phyloP scores from a whole-genome alignment of 1,140 invertebrate genomes.

The Diorhabda elongata region DNA sequence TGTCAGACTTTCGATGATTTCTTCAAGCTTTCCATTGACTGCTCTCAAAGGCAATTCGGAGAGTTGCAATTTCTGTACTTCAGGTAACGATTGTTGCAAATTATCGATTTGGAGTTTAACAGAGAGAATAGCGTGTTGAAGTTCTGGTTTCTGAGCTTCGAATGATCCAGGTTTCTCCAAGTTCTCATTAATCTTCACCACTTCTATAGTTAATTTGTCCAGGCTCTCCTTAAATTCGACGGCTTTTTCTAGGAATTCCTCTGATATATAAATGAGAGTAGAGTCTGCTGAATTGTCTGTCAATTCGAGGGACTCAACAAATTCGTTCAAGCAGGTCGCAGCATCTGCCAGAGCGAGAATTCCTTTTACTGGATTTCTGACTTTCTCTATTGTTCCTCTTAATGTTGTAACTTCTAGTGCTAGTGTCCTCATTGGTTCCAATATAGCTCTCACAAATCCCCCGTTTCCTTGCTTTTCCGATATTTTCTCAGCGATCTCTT shows the following conservation, averaged over 20 bases:
- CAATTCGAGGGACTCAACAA: neutral
- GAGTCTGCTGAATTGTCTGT: neutral
- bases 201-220: slow-evolving; percentile 16
- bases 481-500: neutral
- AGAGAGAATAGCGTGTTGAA: slow-evolving; percentile 15
- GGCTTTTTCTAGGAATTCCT: slow-evolving; percentile 11
- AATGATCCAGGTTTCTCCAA: slow-evolving; percentile 12
- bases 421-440: neutral
- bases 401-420: slow-evolving; percentile 3
- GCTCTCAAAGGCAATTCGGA: slow-evolving; percentile 21
- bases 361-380: neutral
- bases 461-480: neutral
- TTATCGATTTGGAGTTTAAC: slow-evolving; percentile 25
- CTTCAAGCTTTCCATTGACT: slow-evolving; percentile 6
- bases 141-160: slow-evolving; percentile 10
- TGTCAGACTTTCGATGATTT: neutral
- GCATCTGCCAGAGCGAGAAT: neutral
- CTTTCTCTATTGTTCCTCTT: neutral
- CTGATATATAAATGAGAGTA: slow-evolving; percentile 8
- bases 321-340: slow-evolving; percentile 4
- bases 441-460: neutral
- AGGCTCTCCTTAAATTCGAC: slow-evolving; percentile 13
- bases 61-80: slow-evolving; percentile 12
- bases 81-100: slow-evolving; percentile 5
- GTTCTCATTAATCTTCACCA: slow-evolving; percentile 13